Conservation (phyloP, 2,888 invertebrate genomes). For the Holacanthella duospinosa region DNA sequence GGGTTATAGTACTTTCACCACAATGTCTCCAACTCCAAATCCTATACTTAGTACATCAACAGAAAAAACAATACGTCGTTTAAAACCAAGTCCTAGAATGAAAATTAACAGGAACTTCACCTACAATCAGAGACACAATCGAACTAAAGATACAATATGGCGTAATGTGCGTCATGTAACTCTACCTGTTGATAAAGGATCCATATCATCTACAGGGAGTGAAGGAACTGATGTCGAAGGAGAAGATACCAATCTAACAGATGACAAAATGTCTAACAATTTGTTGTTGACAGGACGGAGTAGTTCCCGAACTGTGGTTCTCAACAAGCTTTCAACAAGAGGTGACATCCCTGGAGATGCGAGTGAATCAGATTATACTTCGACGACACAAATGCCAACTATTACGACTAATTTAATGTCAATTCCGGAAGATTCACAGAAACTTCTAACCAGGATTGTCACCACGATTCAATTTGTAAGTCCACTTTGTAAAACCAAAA, state of each 20-base stretch:
- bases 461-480: conserved; percentile 29
- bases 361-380: conserved; percentile 19
- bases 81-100: background rate
- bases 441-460: conserved; percentile 31
- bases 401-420: conserved; percentile 19
- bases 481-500: too few relatives aligned
- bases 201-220: too few relatives aligned
- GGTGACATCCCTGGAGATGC: conserved; percentile 34
- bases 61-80: background rate
- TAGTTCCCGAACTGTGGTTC: background rate
- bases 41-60: background rate
- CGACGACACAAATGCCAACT: conserved; percentile 23
- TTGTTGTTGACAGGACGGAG: background rate
- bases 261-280: conserved; percentile 6
- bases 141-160: background rate
- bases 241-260: conserved; percentile 11
- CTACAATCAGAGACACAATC: background rate
- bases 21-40: background rate
- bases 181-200: too few relatives aligned
- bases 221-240: conserved; percentile 4
- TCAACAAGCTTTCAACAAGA: conserved; percentile 26
- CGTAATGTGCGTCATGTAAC: conserved; percentile 1
- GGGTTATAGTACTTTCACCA: background rate
- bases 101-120: background rate
- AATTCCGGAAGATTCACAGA: conserved; percentile 30